Evolutionary conservation across 2,888 invertebrate species (phyloP), one percentile per base, ranked within the genome.

Genomic region (Azorinus chamasolen): DNA sequence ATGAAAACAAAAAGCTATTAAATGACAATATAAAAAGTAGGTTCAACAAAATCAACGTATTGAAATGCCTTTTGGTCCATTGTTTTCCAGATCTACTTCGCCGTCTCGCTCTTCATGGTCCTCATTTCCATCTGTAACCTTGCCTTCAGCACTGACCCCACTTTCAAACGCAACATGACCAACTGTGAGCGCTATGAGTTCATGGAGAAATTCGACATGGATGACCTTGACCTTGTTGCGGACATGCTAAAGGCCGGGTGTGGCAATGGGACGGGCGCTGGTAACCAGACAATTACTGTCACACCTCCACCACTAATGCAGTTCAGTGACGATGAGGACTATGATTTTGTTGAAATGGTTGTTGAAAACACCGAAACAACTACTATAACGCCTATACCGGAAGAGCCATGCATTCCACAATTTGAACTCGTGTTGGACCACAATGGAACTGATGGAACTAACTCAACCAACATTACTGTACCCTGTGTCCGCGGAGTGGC

Each of bases 151-250:
- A 69, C 69, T 2, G 61, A 61, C 24, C 37, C 45, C 10, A 32
- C 14, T 12, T 69, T 62, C 48, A 58, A 54, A 27, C 32, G 69
- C 20, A 48, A 69, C 46, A 54, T 69, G 46, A 69, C 69, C 14
- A 69, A 62, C 37, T 69, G 69, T 46, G 69, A 69, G 48, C 43
- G 61, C 0, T 27, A 61, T 2, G 54, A 62, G 37, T 69, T 41
- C 48, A 55, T 53, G 48, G 22, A 55, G 22, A 25, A 20, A 10
- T 25, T 46, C 5, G 51, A 55, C 1, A 53, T 54, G 54, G 39
- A 61, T 0, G 46, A 61, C n/a, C 1, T 14, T n/a, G 16, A 62
- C 18, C 39, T 50, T 8, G 39, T 62, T 20, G 39, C 37, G 5
- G 22, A 16, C 8, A 12, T 37, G 27, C 22, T 63, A 4, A 43